phyloP scores from a whole-genome alignment of 30 jellyfish, hydroid and myxozoan genomes.

The Chrysaora quinquecirrha region DNA sequence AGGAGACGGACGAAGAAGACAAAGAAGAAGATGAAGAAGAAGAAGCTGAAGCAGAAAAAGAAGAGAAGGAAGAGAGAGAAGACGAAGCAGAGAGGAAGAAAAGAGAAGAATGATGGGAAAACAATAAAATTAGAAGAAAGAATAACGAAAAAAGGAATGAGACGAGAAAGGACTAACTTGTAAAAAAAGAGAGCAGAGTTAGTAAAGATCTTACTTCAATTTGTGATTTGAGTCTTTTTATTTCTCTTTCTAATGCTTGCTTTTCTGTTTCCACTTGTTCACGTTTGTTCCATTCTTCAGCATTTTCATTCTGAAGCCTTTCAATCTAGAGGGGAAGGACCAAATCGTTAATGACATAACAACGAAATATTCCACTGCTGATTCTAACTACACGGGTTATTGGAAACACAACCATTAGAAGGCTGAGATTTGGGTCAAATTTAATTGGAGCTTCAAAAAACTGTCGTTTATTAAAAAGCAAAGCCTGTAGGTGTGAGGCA shows the following conservation, averaged over 20 bases:
- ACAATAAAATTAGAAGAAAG: background rate
- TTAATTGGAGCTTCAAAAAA: too few relatives aligned
- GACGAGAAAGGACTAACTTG: too few relatives aligned
- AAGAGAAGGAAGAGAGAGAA: background rate
- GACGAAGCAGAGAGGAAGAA: background rate
- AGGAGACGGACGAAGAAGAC: too few relatives aligned
- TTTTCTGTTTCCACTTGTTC: conserved; percentile 81
- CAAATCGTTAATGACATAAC: too few relatives aligned
- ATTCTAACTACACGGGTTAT: too few relatives aligned
- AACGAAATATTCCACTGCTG: too few relatives aligned
- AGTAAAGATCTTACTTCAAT: conserved; percentile 51
- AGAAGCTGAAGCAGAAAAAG: background rate
- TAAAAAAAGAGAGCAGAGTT: too few relatives aligned
- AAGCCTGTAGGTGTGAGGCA: too few relatives aligned
- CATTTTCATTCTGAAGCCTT: conserved; percentile 79
- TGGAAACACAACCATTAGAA: too few relatives aligned
- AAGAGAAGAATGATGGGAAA: background rate
- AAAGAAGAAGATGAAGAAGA: too few relatives aligned
- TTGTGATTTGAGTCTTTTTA: conserved; percentile 54
- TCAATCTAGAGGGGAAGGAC: conserved; percentile 53
- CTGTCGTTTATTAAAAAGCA: too few relatives aligned
- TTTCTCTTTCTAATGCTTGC: conserved; percentile 54
- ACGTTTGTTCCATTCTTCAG: conserved; percentile 81
- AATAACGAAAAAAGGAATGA: background rate
- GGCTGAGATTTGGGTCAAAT: too few relatives aligned